Evolutionary conservation across 2,113 vertebrate species (phyloP).

Genomic region (Stercorarius parasiticus): DNA sequence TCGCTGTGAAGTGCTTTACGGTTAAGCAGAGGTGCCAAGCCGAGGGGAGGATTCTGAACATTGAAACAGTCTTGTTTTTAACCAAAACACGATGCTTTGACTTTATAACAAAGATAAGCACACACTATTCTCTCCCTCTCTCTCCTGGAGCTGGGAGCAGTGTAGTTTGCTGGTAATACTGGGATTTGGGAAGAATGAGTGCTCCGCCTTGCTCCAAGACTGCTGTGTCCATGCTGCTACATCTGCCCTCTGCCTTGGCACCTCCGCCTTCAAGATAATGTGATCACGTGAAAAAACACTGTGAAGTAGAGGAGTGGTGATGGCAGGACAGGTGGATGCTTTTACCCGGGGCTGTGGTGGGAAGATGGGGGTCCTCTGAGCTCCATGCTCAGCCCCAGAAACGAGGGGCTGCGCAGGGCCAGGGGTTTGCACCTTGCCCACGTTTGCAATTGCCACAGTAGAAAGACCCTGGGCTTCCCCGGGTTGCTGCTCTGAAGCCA

Average conservation of each 20-base stretch:
- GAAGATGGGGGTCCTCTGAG: not conserved
- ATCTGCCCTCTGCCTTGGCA: not conserved
- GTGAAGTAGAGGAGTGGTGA: not conserved
- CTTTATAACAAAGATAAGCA: not conserved
- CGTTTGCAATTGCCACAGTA: not conserved
- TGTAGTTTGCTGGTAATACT: not conserved
- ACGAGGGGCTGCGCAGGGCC: not conserved
- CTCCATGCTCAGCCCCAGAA: not conserved
- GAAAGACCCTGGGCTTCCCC: not conserved
- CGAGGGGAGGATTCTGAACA: not conserved
- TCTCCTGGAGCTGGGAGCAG: not conserved
- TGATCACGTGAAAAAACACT: not conserved
- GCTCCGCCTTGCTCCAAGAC: fast-evolving
- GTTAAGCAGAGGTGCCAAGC: constrained; percentile 1
- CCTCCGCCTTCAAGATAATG: not conserved
- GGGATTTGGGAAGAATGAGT: not conserved
- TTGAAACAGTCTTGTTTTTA: not conserved
- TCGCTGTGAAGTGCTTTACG: not conserved
- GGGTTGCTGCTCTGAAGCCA: not conserved
- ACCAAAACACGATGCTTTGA: not conserved
- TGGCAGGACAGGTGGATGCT: not conserved
- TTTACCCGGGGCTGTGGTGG: not conserved
- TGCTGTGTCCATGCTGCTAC: fast-evolving
- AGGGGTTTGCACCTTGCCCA: not conserved
- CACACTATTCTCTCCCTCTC: not conserved